Base-by-base conservation (phyloP, 2,888 invertebrate genomes). In the Papilio elwesi region DNA sequence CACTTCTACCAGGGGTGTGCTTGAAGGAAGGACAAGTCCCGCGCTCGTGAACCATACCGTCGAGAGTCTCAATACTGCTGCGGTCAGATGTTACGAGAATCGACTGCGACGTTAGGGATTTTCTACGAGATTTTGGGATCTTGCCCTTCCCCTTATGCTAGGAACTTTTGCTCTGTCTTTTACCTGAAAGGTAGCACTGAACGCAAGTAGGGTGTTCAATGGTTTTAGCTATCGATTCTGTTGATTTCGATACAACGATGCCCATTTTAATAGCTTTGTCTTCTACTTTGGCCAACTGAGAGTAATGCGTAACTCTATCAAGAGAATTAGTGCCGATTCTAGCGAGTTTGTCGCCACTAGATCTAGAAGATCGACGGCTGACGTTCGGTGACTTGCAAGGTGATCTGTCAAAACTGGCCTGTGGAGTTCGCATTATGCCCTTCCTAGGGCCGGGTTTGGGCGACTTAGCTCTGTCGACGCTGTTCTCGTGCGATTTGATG, bases 141-240 rank as follows among this genome's bases (percentile, higher is more conserved):
- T 95, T 95, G 93, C 95, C 95, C 91, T 93, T 95, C 91, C 94
- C 94, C 94, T 94, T 95, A 92, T 95, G 95, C 95, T 95, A 95
- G 94, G 95, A 95, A 78, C 93, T 92, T 87, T 95, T 94, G 78
- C 91, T 94, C 78, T 92, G 92, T 53, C 90, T 92, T 83, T 95
- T 95, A 71, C 94, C 94, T 73, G 96, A 96, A 59, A 96, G 94
- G 87, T 96, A 95, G 83, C 96, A 96, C 83, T 96, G 96, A 79
- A 96, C 96, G 89, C 96, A 96, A 43, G 96, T 96, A 64, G 96
- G 95, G 74, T 96, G 95, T 77, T 96, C 96, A 71, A 96, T 95
- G 13, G 94, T 92, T 81, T 91, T 91, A 13, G 92, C 89, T 63
- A 94, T 94, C 0, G 94, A 94, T 80, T 95, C 94, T 1, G 94